A percentile compares a stretch with the other conserved stretches of the same genome.
Conservation (phyloP, 2,888 invertebrate genomes). For the Cryptophagus acutangulus region DNA sequence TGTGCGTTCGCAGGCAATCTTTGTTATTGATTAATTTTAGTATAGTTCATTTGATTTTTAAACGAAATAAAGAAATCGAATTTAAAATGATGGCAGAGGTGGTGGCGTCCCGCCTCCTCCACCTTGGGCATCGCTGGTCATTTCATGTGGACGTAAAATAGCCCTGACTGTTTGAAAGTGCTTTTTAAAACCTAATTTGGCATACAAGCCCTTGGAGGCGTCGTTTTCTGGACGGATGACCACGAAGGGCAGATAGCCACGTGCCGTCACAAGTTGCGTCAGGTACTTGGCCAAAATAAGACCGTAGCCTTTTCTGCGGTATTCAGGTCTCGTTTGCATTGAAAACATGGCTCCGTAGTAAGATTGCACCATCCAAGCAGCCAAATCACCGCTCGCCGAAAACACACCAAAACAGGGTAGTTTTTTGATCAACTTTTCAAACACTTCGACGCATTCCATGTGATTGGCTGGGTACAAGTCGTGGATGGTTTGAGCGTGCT, state of each 20-base stretch:
- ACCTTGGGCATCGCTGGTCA: conserved; percentile 18
- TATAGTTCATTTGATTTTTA: no score
- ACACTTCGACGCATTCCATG: conserved; percentile 79
- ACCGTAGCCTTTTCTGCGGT: conserved; percentile 56
- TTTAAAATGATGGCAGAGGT: no score
- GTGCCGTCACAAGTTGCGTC: conserved; percentile 46
- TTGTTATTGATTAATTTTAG: background rate
- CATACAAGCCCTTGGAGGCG: conserved; percentile 77
- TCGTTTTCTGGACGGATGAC: conserved; percentile 84
- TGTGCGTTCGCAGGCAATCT: background rate
- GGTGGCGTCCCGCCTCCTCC: conserved; percentile 9
- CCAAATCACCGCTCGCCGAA: conserved; percentile 63
- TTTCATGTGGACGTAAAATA: conserved; percentile 60
- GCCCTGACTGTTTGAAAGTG: conserved; percentile 77
- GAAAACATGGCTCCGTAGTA: conserved; percentile 91
- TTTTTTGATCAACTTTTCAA: conserved; percentile 71
- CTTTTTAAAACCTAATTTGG: conserved; percentile 75
- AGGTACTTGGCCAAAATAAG: conserved; percentile 64
- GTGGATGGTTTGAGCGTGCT: conserved; percentile 77
- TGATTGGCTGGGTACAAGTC: conserved; percentile 84
- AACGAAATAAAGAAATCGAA: conserved; percentile 2
- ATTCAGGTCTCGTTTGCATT: conserved; percentile 68
- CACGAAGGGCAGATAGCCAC: conserved; percentile 75
- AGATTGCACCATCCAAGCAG: conserved; percentile 88
- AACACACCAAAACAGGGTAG: conserved; percentile 80